These are phyloP conservation scores for Aix galericulata DNA, from an alignment of 2,113 vertebrate genomes.

Conservation along the genomic window DNA sequence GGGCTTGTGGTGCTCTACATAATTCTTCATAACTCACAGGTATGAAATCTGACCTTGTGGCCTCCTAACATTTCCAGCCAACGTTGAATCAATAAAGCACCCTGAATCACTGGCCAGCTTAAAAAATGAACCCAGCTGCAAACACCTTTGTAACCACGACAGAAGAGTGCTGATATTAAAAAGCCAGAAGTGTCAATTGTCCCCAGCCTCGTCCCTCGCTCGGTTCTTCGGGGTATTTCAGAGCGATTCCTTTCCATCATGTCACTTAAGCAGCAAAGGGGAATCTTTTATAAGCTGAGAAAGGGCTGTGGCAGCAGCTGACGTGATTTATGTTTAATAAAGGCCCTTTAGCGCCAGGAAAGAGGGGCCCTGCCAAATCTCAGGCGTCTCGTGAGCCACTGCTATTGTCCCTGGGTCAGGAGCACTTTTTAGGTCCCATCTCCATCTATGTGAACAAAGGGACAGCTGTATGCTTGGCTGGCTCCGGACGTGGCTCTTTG, in stretches of 20 bases:
- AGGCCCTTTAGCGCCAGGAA: constrained; percentile 53
- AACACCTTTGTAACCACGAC: not conserved
- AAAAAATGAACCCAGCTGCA: constrained; percentile 9
- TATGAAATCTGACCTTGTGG: not conserved
- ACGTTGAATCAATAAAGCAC: constrained; percentile 17
- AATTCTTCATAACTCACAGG: constrained; percentile 7
- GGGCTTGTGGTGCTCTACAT: not conserved
- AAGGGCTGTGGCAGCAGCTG: constrained; percentile 37
- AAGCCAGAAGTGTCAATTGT: constrained; percentile 7
- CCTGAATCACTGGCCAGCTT: not conserved
- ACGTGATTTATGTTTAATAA: constrained; percentile 69
- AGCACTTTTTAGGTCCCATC: constrained; percentile 59
- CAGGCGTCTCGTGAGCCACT: constrained; percentile 25
- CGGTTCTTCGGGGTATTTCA: constrained; percentile 11
- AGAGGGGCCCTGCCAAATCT: constrained; percentile 61
- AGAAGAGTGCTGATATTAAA: constrained; percentile 5
- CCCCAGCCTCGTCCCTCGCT: not conserved
- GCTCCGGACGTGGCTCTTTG: constrained; percentile 63
- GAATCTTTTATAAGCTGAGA: constrained; percentile 57
- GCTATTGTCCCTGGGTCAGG: constrained; percentile 57
- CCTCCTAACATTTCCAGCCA: not conserved
- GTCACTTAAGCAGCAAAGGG: constrained; percentile 37
- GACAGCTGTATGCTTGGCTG: constrained; percentile 72
- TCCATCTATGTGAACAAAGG: constrained; percentile 65
- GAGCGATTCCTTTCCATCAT: constrained; percentile 17